Percentiles rank a stretch among this genome's conserved stretches.
Conservation (phyloP, 2,888 invertebrate genomes). For the Alloscopus bannaensis region DNA sequence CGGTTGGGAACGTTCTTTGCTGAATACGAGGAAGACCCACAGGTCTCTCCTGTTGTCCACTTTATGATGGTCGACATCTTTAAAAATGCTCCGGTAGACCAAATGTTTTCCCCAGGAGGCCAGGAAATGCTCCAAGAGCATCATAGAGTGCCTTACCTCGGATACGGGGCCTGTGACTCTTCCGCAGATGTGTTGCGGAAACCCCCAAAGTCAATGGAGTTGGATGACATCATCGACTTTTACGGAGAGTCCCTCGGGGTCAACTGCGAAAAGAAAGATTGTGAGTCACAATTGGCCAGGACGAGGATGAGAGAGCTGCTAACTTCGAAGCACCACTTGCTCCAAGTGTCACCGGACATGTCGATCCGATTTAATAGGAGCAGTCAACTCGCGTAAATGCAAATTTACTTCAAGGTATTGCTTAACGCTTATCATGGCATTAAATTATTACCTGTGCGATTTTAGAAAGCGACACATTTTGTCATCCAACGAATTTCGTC, state of each 20-base stretch:
- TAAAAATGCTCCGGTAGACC: not conserved
- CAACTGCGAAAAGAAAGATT: constrained; percentile 36
- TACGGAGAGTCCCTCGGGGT: constrained; percentile 44
- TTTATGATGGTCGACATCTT: constrained; percentile 14
- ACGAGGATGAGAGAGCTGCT: constrained; percentile 46
- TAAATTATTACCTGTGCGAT: too few relatives aligned
- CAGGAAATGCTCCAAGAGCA: constrained; percentile 23
- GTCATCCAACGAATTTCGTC: constrained; percentile 56
- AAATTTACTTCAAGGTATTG: too few relatives aligned
- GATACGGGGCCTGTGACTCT: constrained; percentile 52
- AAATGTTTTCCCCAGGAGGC: constrained; percentile 22
- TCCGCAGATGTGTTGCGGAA: constrained; percentile 13
- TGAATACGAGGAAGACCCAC: constrained; percentile 35
- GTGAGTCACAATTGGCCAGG: constrained; percentile 30
- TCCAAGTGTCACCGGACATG: constrained; percentile 41
- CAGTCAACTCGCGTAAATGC: constrained; percentile 52
- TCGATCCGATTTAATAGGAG: constrained; percentile 29
- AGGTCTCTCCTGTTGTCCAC: not conserved
- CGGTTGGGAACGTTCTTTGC: constrained; percentile 53
- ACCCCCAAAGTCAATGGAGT: constrained; percentile 42
- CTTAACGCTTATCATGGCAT: too few relatives aligned
- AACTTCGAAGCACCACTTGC: constrained; percentile 51
- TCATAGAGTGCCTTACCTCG: constrained; percentile 39
- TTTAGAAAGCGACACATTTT: too few relatives aligned
- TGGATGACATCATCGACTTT: constrained; percentile 58